These are phyloP conservation scores for Xiphias gladius DNA, from an alignment of 2,113 vertebrate species.

Conservation along the genomic window DNA sequence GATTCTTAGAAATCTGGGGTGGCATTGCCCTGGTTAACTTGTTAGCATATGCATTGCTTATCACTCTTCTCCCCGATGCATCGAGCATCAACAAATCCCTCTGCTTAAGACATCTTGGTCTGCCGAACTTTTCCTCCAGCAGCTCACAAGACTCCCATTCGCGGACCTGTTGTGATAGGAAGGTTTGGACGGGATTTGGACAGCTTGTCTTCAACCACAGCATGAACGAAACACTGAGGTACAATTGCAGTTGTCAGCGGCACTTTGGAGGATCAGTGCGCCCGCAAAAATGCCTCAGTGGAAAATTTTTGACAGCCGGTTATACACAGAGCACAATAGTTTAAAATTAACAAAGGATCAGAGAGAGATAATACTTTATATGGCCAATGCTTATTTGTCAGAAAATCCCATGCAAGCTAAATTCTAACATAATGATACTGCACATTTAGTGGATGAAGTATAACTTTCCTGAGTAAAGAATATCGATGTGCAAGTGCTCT, in stretches of 20 bases:
- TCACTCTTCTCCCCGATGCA: no score
- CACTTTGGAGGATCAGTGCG: neutral
- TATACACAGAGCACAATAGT: neutral
- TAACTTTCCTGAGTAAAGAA: neutral
- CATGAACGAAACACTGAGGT: neutral
- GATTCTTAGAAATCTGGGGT: no score
- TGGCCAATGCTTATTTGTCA: neutral
- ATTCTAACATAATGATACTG: neutral
- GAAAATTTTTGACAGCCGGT: neutral
- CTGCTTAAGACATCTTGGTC: no score
- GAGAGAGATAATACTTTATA: neutral
- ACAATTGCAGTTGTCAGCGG: constrained; percentile 7
- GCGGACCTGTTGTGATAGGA: neutral
- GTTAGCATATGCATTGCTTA: no score
- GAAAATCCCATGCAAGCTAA: neutral
- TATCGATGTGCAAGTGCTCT: neutral
- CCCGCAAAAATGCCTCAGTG: constrained; percentile 7
- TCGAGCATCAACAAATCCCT: no score
- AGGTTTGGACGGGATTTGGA: constrained; percentile 4
- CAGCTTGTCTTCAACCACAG: constrained; percentile 2
- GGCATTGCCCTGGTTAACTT: no score
- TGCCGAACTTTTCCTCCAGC: no score
- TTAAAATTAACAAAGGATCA: constrained; percentile 11
- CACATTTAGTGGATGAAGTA: no score
- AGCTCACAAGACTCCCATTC: no score